Base-by-base conservation (phyloP, 2,113 vertebrate species). In the Eira barbara region DNA sequence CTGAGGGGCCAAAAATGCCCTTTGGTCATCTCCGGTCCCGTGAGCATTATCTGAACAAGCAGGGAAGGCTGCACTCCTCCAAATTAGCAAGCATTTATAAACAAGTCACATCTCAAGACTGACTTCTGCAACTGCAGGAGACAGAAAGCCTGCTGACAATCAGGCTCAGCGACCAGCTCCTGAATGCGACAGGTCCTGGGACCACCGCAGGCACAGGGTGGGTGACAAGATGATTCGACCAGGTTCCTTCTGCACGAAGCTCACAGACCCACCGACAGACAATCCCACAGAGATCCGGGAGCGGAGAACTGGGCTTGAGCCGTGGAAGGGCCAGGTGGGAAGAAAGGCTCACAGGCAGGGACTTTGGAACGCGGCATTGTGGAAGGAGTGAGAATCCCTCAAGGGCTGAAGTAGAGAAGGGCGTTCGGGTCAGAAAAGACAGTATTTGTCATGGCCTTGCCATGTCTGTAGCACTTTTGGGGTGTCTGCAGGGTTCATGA, bases 401-500 rank as follows among this genome's bases (percentile, higher is more conserved):
- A 3, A 49, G 42, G 69, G 25, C 2, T 27, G 10, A 39, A 59
- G 49, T 1, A 39, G 42, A 23, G 42, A 69, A 73, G n/a, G 76
- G 52, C 57, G 0, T 36, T 65, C 15, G 1, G 20, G 47, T 61
- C 5, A 36, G 45, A 55, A 83, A 47, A 20, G 12, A 21, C 34
- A 20, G 49, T 42, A 42, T 45, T 29, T 52, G 34, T 11, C 25
- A 42, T 76, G 36, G 49, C 52, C 49, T 74, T 36, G 42, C 47
- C 7, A 21, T 12, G 13, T 4, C 18, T 49, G 0, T 3, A 11
- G 39, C 23, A 2, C 14, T 27, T 25, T 31, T 47, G 8, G 76
- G 14, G n/a, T 23, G 55, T n/a, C 0, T 0, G 17, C 18, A 36
- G n/a, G 52, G 9, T 3, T 8, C 10, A 0, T 34, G 42, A 34